Evolutionary conservation across 2,888 invertebrate genomes (phyloP).

Genomic region (Eupithecia dodoneata): DNA sequence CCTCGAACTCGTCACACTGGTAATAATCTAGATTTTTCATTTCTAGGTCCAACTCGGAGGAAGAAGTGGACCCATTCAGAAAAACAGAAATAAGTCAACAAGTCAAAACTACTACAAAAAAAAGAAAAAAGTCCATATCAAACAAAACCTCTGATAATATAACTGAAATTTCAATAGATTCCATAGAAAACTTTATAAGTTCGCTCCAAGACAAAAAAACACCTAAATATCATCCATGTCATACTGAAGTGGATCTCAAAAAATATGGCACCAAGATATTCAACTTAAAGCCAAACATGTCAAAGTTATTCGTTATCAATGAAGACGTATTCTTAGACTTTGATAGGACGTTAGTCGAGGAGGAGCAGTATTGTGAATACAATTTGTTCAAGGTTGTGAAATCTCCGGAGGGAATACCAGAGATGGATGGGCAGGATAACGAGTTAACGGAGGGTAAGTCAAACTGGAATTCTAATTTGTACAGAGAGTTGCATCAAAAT

Average conservation of each 20-base stretch:
- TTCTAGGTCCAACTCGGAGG: neutral
- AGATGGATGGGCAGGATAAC: conserved; percentile 18
- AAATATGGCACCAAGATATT: conserved; percentile 8
- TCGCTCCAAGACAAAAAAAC: neutral
- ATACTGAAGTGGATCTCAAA: neutral
- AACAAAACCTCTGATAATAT: neutral
- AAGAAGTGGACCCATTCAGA: neutral
- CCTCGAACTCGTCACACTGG: too few species aligned
- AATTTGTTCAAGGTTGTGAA: conserved; percentile 23
- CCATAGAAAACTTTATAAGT: neutral
- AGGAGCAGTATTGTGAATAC: conserved; percentile 13
- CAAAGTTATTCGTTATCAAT: conserved; percentile 14
- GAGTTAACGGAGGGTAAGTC: conserved; percentile 26
- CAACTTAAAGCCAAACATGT: neutral
- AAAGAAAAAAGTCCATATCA: neutral
- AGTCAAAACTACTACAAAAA: neutral
- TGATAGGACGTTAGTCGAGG: neutral
- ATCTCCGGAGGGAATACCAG: neutral
- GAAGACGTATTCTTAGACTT: conserved; percentile 13
- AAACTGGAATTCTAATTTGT: neutral
- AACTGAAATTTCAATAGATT: neutral
- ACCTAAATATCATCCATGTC: neutral
- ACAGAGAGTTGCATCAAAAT: too few species aligned
- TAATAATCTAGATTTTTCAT: neutral
- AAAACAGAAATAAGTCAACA: neutral